Evolutionary conservation across 2,888 invertebrate species (phyloP), one percentile per base, ranked within the genome.

Genomic region (Calephelis perditalis): DNA sequence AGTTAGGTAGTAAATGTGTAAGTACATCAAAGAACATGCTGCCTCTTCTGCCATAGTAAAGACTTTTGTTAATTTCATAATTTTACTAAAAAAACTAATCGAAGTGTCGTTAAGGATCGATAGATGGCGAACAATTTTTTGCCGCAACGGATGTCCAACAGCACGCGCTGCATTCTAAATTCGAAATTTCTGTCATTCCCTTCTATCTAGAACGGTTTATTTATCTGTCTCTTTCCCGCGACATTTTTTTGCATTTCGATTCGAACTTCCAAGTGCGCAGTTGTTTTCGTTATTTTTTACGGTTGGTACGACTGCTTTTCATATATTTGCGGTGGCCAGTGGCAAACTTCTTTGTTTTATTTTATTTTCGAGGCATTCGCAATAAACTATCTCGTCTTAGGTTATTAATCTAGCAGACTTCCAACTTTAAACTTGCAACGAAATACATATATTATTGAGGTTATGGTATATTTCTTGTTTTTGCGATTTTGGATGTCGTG

Each of bases 121-220:
- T 84, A 86, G 87, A 85, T 84, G 85, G 85, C 84, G 76, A 74
- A 71, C 71, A 76, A 74, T 81, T 86, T 85, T 88, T 88, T 81
- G 81, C 84, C 74, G 67, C 84, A 77, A 82, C 87, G 89, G 89
- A 89, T 89, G 89, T 86, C 81, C 77, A 77, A 74, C 80, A 76
- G 86, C 89, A 88, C 86, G 89, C 87, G 87, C 81, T 85, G 89
- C 89, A 90, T 90, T 88, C 85, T 84, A 88, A 89, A 83, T 86
- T 86, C 76, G 76, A 79, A 78, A 82, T 78, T 77, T 79, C 73
- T 72, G 68, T 78, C 73, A 73, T 84, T 75, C 78, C 79, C 69
- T 72, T 84, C 82, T 78, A 74, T 74, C 81, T 71, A 70, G 68
- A 72, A 68, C 70, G 68, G 61, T 65, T 65, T 70, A 76, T 80